Base-by-base conservation (phyloP, 2,888 invertebrate species). In the Netelia melanura region DNA sequence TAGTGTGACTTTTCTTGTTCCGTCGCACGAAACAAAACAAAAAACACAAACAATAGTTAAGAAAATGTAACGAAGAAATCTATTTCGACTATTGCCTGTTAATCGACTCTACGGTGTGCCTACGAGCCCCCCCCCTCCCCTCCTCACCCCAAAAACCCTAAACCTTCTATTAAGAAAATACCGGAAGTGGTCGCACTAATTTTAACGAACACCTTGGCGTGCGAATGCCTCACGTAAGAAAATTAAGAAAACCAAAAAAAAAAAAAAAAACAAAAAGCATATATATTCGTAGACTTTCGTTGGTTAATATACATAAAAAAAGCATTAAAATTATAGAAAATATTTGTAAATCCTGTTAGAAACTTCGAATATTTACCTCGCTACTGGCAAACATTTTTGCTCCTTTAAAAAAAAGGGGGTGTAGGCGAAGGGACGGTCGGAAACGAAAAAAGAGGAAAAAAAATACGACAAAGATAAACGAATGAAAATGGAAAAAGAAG, bases 161-260 rank as follows among this genome's bases (percentile, higher is more conserved):
- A 30, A 30, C 30, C 30, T 5, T 30, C 30, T 5, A 30, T 30
- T 2, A 30, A 30, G 30, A 30, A 3, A 30, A 30, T 3, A 3
- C 30, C 30, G 30, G 30, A 30, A 30, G 30, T 30, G 30, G 30
- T 30, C 30, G 30, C 21, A 58, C 43, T 68, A 78, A 17, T 30
- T 68, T 56, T 68, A 61, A 67, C 52, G 14, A 5, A 71, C 43
- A 74, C 23, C 5, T 79, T 54, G 56, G 21, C 62, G 54, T 79
- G 62, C 92, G 92, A 92, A 93, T 92, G 91, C 91, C 89, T 78
- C 89, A 88, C 83, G 83, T 85, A 84, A 44, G 71, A 64, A 30
- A 76, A 65, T 65, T 78, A 87, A 87, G 72, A 91, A 89, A 83
- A 81, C 86, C 74, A 43, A 64, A 17, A 17, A 17, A 17, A 17